Evolutionary conservation across 2,888 invertebrate genomes (phyloP).

Genomic region (Lepas anatifera): DNA sequence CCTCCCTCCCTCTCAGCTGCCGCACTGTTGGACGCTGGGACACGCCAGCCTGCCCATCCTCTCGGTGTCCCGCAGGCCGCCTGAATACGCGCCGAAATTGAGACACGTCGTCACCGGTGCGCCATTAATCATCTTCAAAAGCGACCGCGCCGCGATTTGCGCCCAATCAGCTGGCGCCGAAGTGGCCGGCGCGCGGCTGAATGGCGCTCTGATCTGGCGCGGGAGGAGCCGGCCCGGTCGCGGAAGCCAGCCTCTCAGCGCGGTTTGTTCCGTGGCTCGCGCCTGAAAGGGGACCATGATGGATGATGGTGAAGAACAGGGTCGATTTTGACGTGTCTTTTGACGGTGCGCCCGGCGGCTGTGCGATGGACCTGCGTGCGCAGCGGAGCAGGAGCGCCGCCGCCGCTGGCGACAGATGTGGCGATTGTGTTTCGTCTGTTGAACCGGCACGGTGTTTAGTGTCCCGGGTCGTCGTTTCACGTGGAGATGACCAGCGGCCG

Average conservation of each 20-base stretch:
- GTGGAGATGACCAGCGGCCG: background rate
- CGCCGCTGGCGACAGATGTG: background rate
- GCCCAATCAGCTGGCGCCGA: background rate
- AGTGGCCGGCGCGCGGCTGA: background rate
- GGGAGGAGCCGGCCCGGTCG: background rate
- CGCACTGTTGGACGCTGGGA: no score
- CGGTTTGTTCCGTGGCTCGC: background rate
- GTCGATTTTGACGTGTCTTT: background rate
- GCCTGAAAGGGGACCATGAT: conserved; percentile 3
- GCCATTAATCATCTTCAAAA: conserved; percentile 6
- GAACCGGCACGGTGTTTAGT: background rate
- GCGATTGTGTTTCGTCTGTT: background rate
- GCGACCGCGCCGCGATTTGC: background rate
- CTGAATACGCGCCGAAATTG: background rate
- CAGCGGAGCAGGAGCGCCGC: background rate
- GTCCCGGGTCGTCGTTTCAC: background rate
- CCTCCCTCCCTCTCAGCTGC: no score
- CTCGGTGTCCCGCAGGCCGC: background rate
- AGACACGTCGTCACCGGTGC: background rate
- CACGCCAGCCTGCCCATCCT: background rate
- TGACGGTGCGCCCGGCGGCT: background rate
- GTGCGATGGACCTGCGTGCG: background rate
- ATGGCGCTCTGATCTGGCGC: background rate
- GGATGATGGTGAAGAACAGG: background rate
- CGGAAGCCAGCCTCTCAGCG: background rate